Base-by-base conservation (phyloP, 2,113 vertebrate genomes). In the Lethenteron camtschaticum region DNA sequence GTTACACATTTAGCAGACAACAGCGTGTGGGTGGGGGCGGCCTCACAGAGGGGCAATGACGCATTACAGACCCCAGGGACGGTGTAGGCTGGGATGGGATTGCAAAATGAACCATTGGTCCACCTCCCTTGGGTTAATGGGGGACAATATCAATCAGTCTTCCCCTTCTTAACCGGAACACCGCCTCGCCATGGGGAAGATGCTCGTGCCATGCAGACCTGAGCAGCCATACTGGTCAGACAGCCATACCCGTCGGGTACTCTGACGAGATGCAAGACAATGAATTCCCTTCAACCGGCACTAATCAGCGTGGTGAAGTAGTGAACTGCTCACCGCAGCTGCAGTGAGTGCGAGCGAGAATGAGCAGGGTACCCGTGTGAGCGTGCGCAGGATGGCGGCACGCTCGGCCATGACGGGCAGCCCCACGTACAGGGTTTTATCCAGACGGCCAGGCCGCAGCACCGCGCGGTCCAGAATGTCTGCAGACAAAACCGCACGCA, bases 391-490 rank as follows among this genome's bases (percentile, higher is more conserved):
- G 75, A 99, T 96, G 75, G 86, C 87, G 1, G 85, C 79, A 12
- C 94, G 82, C 76, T 95, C 90, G 16, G 74, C 74, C n/a, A 88
- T 78, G 10, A 85, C 84, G 0, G 94, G 94, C 71, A 99, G 81
- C 59, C 92, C 90, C 70, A 99, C 89, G 4, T 89, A 96, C 11
- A 96, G 79, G 1, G 85, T 95, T 77, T 90, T 96, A 76, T 99
- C 90, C 14, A 99, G 79, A 11, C 94, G 88, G 1, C 94, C 94
- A 0, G 90, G 94, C 57, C 90, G 85, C 69, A 99, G 81, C 56
- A 99, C 77, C 9, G 92, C 94, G 10, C 85, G 88, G 73, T 99
- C 90, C 69, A 99, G 88, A 58, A 96, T 96, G 75, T 99, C 94
- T 95, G 71, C 2, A 10, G 0, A 1, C 3, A 41, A 41, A 41